Conservation (phyloP, 1,140 invertebrate species). For the Yoshiicerus persimilis region DNA sequence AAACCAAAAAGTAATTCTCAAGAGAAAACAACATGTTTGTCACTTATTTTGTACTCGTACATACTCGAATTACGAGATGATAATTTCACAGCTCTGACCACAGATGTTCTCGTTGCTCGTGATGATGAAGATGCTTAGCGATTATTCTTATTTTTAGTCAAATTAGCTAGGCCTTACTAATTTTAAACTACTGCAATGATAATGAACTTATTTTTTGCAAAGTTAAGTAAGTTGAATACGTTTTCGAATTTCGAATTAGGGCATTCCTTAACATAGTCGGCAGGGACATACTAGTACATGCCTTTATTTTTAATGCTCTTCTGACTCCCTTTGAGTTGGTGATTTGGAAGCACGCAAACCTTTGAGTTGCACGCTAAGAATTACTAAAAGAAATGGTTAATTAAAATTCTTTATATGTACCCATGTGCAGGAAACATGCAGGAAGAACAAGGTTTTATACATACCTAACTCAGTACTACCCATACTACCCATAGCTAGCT, state of each 20-base stretch:
- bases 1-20: too few species aligned
- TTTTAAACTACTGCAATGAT: neutral
- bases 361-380: neutral
- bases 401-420: neutral
- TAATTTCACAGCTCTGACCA: too few species aligned
- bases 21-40: too few species aligned
- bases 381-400: neutral
- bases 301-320: neutral
- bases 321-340: neutral
- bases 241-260: neutral
- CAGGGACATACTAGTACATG: too few species aligned
- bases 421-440: too few species aligned
- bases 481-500: too few species aligned
- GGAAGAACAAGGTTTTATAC: too few species aligned
- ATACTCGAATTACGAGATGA: too few species aligned
- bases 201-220: neutral
- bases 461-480: too few species aligned
- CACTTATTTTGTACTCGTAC: too few species aligned
- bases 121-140: too few species aligned
- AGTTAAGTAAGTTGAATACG: neutral
- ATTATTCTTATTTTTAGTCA: neutral
- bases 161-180: neutral
- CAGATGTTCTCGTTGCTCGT: too few species aligned
- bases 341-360: neutral
- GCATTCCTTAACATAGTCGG: neutral